Base-by-base conservation (phyloP, 1,140 invertebrate genomes). In the Drosophila paulistorum region DNA sequence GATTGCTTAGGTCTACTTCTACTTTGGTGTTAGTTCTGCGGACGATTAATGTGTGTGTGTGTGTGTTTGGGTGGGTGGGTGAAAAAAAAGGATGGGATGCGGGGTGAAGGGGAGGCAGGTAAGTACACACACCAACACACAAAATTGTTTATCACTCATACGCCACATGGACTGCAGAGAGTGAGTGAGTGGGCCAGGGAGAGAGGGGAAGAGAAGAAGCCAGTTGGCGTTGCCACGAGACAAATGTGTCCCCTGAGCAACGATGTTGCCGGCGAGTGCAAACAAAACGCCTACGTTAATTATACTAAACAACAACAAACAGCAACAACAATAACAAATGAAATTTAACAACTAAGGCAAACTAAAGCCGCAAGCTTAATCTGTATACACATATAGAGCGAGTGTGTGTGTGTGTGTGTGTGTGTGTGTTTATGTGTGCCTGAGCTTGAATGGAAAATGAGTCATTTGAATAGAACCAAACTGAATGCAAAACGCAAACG, bases 81-180 rank as follows among this genome's bases (percentile, higher is more conserved):
- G 14, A 20, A 20, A 14, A 5, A 48, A 30, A 30, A 7, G 30
- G 6, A 30, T 7, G 30, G 30, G 1, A 30, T 30, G 6, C 30
- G 30, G 30, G 6, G 30, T 30, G 17, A 13, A 14, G 17, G 1
- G 45, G 45, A 23, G 45, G 20, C 45, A 51, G 20, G 45, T 51
- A 70, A 80, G 60, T 60, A 80, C 77, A 80, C 35, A 37, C 35
- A 37, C 35, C 13, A 9, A 37, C 35, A 10, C 35, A 37, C 68
- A 72, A 81, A 81, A 77, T 81, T 58, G 63, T 77, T 81, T 78
- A 82, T 82, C 79, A 82, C 79, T 82, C 71, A 82, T 82, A 82
- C 79, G 79, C 74, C 74, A 64, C 79, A 78, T 82, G 79, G 54
- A 74, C 59, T 61, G 35, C 61, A 6, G 1, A 37, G 57, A 37